phyloP scores from a whole-genome alignment of 92 coral and sea anemone species.

The Paragorgia papillata region DNA sequence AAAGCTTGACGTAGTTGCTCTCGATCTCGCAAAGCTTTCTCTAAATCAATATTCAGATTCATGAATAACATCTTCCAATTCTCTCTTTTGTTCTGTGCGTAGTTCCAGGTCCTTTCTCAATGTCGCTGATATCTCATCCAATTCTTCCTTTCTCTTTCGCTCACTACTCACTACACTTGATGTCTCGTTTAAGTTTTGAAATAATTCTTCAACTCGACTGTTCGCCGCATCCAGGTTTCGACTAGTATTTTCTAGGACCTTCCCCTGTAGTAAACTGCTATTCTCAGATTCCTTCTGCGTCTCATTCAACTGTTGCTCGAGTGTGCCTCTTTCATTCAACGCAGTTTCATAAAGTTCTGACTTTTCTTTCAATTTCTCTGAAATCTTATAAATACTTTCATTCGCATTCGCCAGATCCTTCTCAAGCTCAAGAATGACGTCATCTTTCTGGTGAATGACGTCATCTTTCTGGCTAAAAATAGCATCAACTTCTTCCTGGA shows the following conservation, averaged over 20 bases:
- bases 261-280: constrained; percentile 4
- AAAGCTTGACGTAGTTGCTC: constrained; percentile 62
- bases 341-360: not conserved
- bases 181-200: constrained; percentile 2
- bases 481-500: constrained; percentile 14
- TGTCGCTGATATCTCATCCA: constrained; percentile 33
- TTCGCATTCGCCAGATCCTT: constrained; percentile 27
- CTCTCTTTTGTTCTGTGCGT: constrained; percentile 34
- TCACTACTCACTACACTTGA: not conserved
- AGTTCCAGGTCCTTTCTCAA: constrained; percentile 31
- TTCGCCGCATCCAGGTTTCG: constrained; percentile 25
- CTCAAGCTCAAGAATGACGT: constrained; percentile 17
- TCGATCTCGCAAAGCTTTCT: constrained; percentile 68
- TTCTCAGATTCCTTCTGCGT: constrained; percentile 19
- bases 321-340: constrained; percentile 1
- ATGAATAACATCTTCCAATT: constrained; percentile 28
- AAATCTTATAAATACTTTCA: constrained; percentile 17
- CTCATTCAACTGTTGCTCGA: constrained; percentile 2
- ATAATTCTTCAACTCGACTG: constrained; percentile 8
- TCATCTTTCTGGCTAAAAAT: constrained; percentile 9
- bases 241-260: constrained; percentile 4
- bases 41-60: constrained; percentile 61
- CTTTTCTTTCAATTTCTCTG: constrained; percentile 3
- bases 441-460: constrained; percentile 6
- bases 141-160: constrained; percentile 16